Evolutionary conservation across 2,888 invertebrate genomes (phyloP).

Genomic region (Griposia aprilina): DNA sequence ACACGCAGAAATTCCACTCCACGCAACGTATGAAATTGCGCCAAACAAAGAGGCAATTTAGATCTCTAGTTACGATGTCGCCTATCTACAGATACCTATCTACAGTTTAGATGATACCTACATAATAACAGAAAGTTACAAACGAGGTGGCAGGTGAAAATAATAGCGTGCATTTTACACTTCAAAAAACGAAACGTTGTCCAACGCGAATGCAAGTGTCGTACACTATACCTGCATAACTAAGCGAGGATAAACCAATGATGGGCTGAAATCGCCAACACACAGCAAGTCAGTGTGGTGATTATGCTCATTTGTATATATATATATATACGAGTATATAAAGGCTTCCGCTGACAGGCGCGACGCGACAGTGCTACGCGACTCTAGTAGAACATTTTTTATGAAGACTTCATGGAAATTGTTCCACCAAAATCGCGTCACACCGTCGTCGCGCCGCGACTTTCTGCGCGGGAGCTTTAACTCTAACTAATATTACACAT

Average conservation of each 20-base stretch:
- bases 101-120: no score
- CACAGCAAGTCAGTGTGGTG: neutral
- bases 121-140: neutral
- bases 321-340: no score
- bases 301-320: no score
- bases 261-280: neutral
- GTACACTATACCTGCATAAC: neutral
- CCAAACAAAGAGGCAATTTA: neutral
- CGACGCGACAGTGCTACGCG: no score
- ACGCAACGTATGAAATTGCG: neutral
- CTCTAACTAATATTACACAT: no score
- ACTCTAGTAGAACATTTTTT: no score
- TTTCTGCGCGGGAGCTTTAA: no score
- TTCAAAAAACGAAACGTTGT: neutral
- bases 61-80: neutral
- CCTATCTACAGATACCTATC: no score
- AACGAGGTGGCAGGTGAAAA: neutral
- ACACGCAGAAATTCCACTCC: slow-evolving; percentile 20
- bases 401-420: no score
- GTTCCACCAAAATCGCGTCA: no score
- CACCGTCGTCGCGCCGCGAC: no score
- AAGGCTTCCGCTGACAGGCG: no score
- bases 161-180: neutral
- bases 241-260: neutral
- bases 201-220: neutral